Evolutionary conservation across 2,888 invertebrate species (phyloP).

Genomic region (Eilema depressum): DNA sequence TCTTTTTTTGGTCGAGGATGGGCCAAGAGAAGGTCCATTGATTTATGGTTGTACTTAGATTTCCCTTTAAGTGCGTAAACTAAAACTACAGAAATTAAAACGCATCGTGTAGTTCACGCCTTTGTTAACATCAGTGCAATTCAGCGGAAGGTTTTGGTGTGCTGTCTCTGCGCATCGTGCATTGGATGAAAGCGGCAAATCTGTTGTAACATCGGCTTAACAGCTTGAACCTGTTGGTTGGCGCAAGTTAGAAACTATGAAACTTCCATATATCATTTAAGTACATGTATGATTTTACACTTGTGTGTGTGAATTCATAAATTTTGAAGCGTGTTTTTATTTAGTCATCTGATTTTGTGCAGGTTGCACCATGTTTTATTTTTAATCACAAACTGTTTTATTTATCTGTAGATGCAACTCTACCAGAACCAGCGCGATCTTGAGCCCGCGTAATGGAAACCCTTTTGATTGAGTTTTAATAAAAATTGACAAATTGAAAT

Average conservation of each 20-base stretch:
- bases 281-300: conserved; percentile 8
- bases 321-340: too few species aligned
- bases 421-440: neutral
- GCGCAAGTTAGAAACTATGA: conserved; percentile 50
- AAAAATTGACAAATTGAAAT: neutral
- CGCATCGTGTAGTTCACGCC: conserved; percentile 35
- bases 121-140: conserved; percentile 58
- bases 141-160: conserved; percentile 50
- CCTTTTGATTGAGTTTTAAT: neutral
- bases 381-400: neutral
- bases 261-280: neutral
- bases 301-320: neutral
- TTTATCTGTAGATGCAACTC: neutral
- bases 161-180: conserved; percentile 66
- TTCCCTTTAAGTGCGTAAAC: neutral
- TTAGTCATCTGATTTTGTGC: neutral
- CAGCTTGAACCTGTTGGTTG: conserved; percentile 62
- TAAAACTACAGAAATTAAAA: conserved; percentile 1
- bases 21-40: neutral
- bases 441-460: too few species aligned
- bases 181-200: conserved; percentile 75
- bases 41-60: neutral
- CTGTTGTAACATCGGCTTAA: conserved; percentile 84
- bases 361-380: too few species aligned
- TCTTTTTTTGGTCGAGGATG: neutral